A percentile compares a stretch with the other conserved stretches of the same genome.
These are phyloP conservation scores for Poecilia velifera DNA, from an alignment of 2,797 vertebrate species.

Conservation along the genomic window DNA sequence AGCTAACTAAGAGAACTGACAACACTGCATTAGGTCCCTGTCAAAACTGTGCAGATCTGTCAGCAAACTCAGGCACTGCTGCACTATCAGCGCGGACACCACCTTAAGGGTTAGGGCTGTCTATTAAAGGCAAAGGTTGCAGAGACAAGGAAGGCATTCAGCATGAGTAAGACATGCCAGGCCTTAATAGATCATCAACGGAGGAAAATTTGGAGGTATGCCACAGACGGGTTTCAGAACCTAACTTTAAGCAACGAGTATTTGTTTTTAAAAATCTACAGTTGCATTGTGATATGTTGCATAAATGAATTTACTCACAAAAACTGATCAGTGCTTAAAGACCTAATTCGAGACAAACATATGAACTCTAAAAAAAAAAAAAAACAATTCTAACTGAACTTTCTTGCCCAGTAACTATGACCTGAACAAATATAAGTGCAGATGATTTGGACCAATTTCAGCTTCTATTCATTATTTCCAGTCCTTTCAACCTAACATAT, in stretches of 20 bases:
- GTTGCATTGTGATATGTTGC: neutral
- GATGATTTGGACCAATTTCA: neutral
- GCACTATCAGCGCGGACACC: slow-evolving; percentile 46
- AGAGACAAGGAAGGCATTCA: slow-evolving; percentile 17
- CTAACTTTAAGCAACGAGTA: neutral
- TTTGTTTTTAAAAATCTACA: neutral
- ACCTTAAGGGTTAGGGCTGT: slow-evolving; percentile 44
- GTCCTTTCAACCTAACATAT: neutral
- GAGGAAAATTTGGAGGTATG: slow-evolving; percentile 3
- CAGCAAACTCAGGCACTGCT: slow-evolving; percentile 1
- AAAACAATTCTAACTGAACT: neutral
- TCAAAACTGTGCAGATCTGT: slow-evolving; percentile 22
- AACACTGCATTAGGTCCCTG: neutral
- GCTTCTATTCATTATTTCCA: neutral
- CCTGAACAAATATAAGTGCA: neutral
- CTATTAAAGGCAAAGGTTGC: slow-evolving; percentile 57
- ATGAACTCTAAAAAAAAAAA: neutral
- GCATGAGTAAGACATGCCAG: slow-evolving; percentile 1
- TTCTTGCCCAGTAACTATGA: neutral
- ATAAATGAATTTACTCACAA: neutral
- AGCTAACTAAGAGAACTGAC: neutral
- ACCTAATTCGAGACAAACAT: neutral
- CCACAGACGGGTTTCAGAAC: neutral
- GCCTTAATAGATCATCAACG: slow-evolving; percentile 7
- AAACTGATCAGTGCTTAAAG: neutral